These are phyloP conservation scores for Amyelois transitella DNA, from an alignment of 1,140 invertebrate species.

Conservation along the genomic window DNA sequence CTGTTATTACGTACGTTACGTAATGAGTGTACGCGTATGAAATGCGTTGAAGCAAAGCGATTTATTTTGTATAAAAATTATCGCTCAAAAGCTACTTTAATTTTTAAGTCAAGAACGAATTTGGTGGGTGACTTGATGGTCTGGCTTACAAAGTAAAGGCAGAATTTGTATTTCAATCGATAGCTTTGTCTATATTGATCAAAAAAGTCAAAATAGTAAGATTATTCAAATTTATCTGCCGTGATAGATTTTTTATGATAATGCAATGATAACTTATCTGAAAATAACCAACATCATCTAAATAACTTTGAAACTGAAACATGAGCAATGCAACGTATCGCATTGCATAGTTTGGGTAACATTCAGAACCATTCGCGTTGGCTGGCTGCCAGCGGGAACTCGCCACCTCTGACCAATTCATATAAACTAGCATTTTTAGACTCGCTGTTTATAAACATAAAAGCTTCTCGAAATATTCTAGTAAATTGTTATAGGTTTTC, in stretches of 20 bases:
- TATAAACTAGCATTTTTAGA: slow-evolving; percentile 37
- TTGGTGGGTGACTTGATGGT: no score
- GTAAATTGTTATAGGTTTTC: slow-evolving; percentile 5
- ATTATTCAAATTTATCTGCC: no score
- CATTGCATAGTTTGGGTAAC: slow-evolving; percentile 16
- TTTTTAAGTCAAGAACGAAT: no score
- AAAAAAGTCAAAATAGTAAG: no score
- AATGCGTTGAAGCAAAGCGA: background rate
- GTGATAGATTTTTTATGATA: no score
- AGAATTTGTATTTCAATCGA: no score
- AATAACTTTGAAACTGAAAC: background rate
- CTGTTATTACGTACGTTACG: background rate
- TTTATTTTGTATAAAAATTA: background rate
- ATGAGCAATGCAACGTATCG: slow-evolving; percentile 8
- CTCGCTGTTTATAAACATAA: slow-evolving; percentile 14
- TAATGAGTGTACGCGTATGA: background rate
- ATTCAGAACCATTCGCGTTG: slow-evolving; percentile 36
- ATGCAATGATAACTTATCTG: no score
- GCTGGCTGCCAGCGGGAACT: slow-evolving; percentile 38
- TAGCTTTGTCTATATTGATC: no score
- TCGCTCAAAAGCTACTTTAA: no score
- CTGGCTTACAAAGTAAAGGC: no score
- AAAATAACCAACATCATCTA: background rate
- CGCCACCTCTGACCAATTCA: slow-evolving; percentile 34
- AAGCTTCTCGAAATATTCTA: slow-evolving; percentile 7